A percentile compares a stretch with the other conserved stretches of the same genome.
phyloP scores from a whole-genome alignment of 2,797 vertebrate species.

The Falco columbarius region DNA sequence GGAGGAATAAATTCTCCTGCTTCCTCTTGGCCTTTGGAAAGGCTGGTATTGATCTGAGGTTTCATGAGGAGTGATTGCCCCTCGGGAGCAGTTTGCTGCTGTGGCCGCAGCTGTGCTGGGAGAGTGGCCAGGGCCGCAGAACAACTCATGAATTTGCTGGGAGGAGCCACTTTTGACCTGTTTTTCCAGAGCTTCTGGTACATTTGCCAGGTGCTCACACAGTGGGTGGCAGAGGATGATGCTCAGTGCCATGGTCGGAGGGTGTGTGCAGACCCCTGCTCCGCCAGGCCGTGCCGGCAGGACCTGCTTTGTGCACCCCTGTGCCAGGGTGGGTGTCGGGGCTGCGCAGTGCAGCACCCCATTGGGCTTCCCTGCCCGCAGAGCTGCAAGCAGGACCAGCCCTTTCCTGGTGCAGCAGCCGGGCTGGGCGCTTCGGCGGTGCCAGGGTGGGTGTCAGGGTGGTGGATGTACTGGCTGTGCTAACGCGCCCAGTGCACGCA shows the following conservation, averaged over 20 bases:
- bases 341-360: neutral
- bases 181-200: neutral
- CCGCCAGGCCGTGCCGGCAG: accelerated
- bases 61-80: neutral
- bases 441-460: neutral
- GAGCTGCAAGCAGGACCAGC: neutral
- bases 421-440: accelerated
- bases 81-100: neutral
- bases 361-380: accelerated
- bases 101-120: neutral
- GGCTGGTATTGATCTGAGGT: slow-evolving; percentile 48
- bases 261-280: neutral
- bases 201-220: neutral
- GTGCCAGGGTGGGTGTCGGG: accelerated
- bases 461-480: neutral
- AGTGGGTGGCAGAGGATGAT: neutral
- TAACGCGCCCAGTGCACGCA: accelerated
- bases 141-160: neutral
- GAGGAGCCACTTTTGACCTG: slow-evolving; percentile 24
- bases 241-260: neutral
- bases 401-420: neutral
- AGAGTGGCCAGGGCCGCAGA: neutral
- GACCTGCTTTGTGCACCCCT: neutral
- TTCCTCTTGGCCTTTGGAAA: neutral
- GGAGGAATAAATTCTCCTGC: neutral